Conservation (phyloP, 2,888 invertebrate species). For the Torymus tubicola region DNA sequence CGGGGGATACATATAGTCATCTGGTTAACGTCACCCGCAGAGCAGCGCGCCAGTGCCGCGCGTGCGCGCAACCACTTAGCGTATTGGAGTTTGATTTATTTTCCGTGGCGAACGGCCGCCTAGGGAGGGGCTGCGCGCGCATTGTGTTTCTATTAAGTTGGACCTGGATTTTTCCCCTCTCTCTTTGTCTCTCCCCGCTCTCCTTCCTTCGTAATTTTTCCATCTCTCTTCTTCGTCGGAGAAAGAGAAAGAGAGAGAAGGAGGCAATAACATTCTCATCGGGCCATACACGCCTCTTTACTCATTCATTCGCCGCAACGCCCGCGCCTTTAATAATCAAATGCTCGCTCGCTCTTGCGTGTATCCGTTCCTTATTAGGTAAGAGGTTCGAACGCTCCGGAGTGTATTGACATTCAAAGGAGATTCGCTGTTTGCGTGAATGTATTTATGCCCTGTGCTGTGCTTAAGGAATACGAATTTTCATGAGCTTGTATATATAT, state of each 20-base stretch:
- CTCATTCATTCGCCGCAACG: conserved; percentile 48
- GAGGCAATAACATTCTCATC: conserved; percentile 51
- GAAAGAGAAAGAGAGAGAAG: background rate
- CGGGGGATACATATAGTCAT: too few relatives aligned
- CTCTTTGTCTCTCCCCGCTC: background rate
- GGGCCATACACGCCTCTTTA: conserved; percentile 40
- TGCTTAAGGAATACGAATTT: background rate
- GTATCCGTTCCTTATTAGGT: conserved; percentile 33
- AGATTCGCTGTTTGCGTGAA: background rate
- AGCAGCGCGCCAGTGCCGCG: too few relatives aligned
- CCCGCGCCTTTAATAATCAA: conserved; percentile 52
- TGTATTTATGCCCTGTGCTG: background rate
- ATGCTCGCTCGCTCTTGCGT: background rate
- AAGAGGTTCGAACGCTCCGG: conserved; percentile 3
- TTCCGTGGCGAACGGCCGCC: conserved; percentile 71
- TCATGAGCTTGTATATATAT: background rate
- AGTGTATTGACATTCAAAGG: conserved; percentile 20
- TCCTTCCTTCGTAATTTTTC: conserved; percentile 43
- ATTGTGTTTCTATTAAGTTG: conserved; percentile 74
- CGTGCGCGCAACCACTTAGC: conserved; percentile 72
- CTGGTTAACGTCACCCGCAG: too few relatives aligned
- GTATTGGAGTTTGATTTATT: conserved; percentile 77
- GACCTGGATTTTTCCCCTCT: conserved; percentile 39
- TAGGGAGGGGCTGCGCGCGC: conserved; percentile 64
- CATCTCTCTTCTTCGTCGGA: conserved; percentile 19